Conservation (phyloP, 2,888 invertebrate genomes). For the Tubulanus polymorphus region DNA sequence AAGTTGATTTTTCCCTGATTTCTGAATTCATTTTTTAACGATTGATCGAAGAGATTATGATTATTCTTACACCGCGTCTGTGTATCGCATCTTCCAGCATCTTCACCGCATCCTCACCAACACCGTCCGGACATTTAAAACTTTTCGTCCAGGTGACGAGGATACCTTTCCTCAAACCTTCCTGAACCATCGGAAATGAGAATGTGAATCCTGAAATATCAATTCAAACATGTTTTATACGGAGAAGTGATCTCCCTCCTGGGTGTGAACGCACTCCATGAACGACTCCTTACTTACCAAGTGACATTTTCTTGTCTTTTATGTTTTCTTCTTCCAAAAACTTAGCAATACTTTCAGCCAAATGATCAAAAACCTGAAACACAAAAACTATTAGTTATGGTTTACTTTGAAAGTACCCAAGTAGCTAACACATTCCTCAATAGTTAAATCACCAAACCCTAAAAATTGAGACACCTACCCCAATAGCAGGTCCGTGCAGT, state of each 20-base stretch:
- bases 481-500: slow-evolving; percentile 22
- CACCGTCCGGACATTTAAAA: slow-evolving; percentile 71
- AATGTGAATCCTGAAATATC: slow-evolving; percentile 69
- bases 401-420: background rate
- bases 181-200: slow-evolving; percentile 77
- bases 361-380: slow-evolving; percentile 65
- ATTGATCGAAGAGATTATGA: too few relatives aligned
- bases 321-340: slow-evolving; percentile 64
- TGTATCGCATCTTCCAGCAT: slow-evolving; percentile 64
- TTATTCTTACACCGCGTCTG: slow-evolving; percentile 54
- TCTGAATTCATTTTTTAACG: too few relatives aligned
- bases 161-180: slow-evolving; percentile 68
- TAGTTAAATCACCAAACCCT: background rate
- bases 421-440: background rate
- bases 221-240: background rate
- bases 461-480: slow-evolving; percentile 2
- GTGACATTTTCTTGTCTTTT: slow-evolving; percentile 59
- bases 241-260: background rate
- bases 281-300: slow-evolving; percentile 60
- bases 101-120: slow-evolving; percentile 67
- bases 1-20: too few relatives aligned
- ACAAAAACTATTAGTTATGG: background rate
- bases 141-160: slow-evolving; percentile 82
- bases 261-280: background rate
- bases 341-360: slow-evolving; percentile 70